These are phyloP conservation scores for Nasonia vitripennis DNA, from an alignment of 1,140 invertebrate species.

Conservation along the genomic window DNA sequence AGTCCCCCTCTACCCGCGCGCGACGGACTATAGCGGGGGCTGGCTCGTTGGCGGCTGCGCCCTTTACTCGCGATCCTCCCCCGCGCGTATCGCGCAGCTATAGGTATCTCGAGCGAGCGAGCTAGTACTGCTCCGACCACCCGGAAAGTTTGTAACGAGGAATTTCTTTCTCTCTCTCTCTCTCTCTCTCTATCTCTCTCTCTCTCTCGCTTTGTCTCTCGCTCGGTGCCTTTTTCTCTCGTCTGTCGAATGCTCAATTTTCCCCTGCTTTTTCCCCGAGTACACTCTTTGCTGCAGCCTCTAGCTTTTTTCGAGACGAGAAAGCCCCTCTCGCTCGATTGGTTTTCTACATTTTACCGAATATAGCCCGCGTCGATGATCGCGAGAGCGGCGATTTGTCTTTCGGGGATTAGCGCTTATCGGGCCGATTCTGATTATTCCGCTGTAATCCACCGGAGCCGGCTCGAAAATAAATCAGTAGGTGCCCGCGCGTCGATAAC, in stretches of 20 bases:
- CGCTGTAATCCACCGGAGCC: too few relatives aligned
- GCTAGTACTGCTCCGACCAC: neutral
- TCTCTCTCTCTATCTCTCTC: neutral
- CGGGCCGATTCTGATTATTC: too few relatives aligned
- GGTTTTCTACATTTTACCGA: too few relatives aligned
- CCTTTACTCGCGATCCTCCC: neutral
- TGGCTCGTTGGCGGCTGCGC: constrained; percentile 9
- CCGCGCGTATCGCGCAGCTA: neutral
- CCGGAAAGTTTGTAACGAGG: constrained; percentile 16
- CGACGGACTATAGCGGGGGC: neutral
- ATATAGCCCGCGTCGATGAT: too few relatives aligned
- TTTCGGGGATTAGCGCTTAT: too few relatives aligned
- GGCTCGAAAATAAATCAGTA: too few relatives aligned
- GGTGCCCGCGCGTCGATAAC: too few relatives aligned
- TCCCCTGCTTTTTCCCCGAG: neutral
- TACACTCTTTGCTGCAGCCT: too few relatives aligned
- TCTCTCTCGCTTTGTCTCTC: neutral
- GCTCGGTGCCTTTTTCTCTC: neutral
- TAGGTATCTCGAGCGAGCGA: neutral
- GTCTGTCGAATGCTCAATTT: neutral
- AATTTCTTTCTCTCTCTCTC: neutral
- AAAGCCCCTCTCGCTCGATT: too few relatives aligned
- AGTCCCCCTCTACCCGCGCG: neutral
- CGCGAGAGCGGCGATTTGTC: too few relatives aligned
- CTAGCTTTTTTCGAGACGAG: too few relatives aligned